Evolutionary conservation across 2,888 invertebrate genomes (phyloP), one percentile per base, ranked within the genome.

Genomic region (Erynnis tages): DNA sequence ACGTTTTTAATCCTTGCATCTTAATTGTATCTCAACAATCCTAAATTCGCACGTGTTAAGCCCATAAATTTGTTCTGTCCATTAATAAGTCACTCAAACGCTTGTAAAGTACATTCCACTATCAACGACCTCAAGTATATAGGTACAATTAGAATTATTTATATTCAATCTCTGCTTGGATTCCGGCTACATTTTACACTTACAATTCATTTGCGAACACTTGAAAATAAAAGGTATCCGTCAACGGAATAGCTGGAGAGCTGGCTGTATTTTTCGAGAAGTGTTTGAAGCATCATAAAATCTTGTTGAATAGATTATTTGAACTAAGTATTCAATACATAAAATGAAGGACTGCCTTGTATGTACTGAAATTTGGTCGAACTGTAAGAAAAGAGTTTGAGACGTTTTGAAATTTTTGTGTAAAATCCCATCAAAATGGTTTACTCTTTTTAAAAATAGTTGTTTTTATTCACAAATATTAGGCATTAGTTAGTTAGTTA

Each of bases 191-290:
- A 77, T 76, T 80, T 81, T 75, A 82, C 76, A 76, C 76, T 72
- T 76, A 80, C 79, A 81, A 82, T 76, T 82, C 80, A 83, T 81
- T 77, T 76, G 66, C 69, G 72, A 73, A 71, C 73, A 75, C 67
- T 67, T 76, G 73, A 81, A 73, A 82, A 83, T 70, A 73, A 73
- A 73, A 71, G 69, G 61, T 62, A 66, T 70, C 66, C 62, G 66
- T 69, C 67, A 68, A 64, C 58, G 48, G 54, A 72, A 71, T 14
- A n/a, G n/a, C n/a, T n/a, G n/a, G n/a, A n/a, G n/a, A n/a, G n/a
- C n/a, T n/a, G n/a, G n/a, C n/a, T n/a, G n/a, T n/a, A n/a, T n/a
- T n/a, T n/a, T n/a, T n/a, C n/a, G n/a, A n/a, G n/a, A n/a, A n/a
- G n/a, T n/a, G n/a, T n/a, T n/a, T n/a, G n/a, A n/a, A n/a, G n/a